Conservation (phyloP, 2,888 invertebrate species). For the Blera fallax region DNA sequence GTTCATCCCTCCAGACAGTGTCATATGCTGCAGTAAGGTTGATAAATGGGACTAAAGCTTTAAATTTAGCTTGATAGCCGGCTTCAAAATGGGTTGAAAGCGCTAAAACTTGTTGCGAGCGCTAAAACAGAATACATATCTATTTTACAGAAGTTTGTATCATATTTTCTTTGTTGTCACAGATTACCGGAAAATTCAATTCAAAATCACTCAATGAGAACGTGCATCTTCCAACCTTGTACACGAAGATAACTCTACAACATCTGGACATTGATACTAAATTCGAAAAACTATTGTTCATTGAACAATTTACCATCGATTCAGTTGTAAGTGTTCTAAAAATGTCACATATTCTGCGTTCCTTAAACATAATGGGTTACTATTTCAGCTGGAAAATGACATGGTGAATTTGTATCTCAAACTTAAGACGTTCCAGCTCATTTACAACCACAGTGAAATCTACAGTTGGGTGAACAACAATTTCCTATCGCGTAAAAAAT, state of each 20-base stretch:
- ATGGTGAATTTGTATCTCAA: slow-evolving; percentile 86
- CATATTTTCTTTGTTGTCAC: slow-evolving; percentile 33
- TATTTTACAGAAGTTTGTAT: too few species aligned
- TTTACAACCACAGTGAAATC: slow-evolving; percentile 86
- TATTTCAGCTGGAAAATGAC: slow-evolving; percentile 83
- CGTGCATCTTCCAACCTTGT: slow-evolving; percentile 83
- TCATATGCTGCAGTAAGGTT: too few species aligned
- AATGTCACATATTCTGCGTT: background rate
- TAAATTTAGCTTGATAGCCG: too few species aligned
- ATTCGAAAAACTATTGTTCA: slow-evolving; percentile 83
- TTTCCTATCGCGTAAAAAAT: slow-evolving; percentile 82
- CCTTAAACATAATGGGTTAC: background rate
- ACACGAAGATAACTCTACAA: slow-evolving; percentile 86
- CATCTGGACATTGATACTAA: slow-evolving; percentile 85
- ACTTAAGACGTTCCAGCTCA: slow-evolving; percentile 87
- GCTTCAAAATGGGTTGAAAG: too few species aligned
- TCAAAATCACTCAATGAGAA: slow-evolving; percentile 81
- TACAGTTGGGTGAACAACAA: slow-evolving; percentile 84
- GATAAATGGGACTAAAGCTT: too few species aligned
- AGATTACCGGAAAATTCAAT: slow-evolving; percentile 85
- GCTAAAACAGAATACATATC: too few species aligned
- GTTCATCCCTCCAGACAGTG: too few species aligned
- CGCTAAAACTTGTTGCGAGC: too few species aligned
- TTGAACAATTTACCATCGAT: slow-evolving; percentile 85
- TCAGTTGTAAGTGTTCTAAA: slow-evolving; percentile 80